Evolutionary conservation across 1,140 invertebrate species (phyloP).

Genomic region (Pemphigus obesinymphae): DNA sequence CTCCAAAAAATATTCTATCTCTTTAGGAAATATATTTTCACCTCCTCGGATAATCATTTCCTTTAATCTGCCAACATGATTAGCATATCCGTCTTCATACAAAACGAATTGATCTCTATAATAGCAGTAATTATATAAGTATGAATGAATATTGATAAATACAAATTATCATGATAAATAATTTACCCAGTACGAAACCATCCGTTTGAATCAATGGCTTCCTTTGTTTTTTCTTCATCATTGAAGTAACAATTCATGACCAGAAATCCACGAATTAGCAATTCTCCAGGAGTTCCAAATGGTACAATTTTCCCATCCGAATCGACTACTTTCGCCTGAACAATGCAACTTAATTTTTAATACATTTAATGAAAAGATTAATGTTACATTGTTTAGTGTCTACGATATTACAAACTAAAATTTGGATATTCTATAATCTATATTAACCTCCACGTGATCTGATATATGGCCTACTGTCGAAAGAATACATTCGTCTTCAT

Average conservation of each 20-base stretch:
- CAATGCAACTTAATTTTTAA: too few species aligned
- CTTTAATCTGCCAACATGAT: slow-evolving; percentile 77
- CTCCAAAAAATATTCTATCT: slow-evolving; percentile 79
- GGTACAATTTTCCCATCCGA: slow-evolving; percentile 65
- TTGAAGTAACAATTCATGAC: slow-evolving; percentile 84
- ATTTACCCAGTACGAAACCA: slow-evolving; percentile 87
- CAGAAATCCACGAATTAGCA: slow-evolving; percentile 74
- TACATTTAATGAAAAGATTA: too few species aligned
- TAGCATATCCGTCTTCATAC: slow-evolving; percentile 69
- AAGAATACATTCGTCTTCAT: slow-evolving; percentile 61
- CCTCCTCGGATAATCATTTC: slow-evolving; percentile 90
- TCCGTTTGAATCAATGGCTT: slow-evolving; percentile 63
- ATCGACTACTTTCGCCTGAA: slow-evolving; percentile 69
- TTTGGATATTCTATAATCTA: too few species aligned
- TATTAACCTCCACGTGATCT: slow-evolving; percentile 69
- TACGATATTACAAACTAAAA: too few species aligned
- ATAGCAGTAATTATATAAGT: not conserved
- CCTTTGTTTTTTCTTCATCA: slow-evolving; percentile 73
- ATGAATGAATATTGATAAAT: not conserved
- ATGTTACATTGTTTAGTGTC: not conserved
- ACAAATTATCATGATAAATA: not conserved
- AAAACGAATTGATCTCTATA: slow-evolving; percentile 75
- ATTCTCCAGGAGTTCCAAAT: slow-evolving; percentile 72
- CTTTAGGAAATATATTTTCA: slow-evolving; percentile 84
- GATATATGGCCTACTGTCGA: slow-evolving; percentile 71